Conservation (phyloP, 2,797 vertebrate species). For the Streptopelia turtur region DNA sequence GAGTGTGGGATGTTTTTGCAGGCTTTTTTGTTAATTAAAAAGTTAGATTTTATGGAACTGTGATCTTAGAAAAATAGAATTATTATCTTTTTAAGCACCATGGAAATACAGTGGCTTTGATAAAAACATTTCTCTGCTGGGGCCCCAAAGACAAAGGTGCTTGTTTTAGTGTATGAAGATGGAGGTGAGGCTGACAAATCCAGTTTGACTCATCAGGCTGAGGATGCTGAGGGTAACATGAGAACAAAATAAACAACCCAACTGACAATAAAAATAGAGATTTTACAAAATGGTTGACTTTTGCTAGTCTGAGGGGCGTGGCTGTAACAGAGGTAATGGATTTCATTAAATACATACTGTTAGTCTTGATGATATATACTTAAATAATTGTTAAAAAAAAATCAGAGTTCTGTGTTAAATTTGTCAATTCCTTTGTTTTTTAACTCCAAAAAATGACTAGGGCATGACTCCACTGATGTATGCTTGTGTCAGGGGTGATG, state of each 20-base stretch:
- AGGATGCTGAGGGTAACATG: background rate
- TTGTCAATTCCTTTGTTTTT: conserved; percentile 69
- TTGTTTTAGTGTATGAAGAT: background rate
- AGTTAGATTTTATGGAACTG: background rate
- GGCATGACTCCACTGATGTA: conserved; percentile 99
- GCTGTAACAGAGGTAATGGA: conserved; percentile 12
- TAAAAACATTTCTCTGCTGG: background rate
- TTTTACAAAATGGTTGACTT: background rate
- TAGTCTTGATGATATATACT: conserved; percentile 43
- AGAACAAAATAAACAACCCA: background rate
- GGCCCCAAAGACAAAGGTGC: background rate
- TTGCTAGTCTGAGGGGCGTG: background rate
- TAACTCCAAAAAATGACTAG: conserved; percentile 75
- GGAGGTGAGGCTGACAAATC: background rate
- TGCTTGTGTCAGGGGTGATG: conserved; percentile 94
- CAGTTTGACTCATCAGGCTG: background rate
- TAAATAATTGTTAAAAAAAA: conserved; percentile 35
- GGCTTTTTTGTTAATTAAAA: background rate
- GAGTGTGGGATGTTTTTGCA: background rate
- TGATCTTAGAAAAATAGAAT: background rate
- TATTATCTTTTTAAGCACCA: background rate
- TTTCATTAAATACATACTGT: conserved; percentile 20
- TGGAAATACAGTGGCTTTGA: background rate
- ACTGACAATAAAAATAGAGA: background rate
- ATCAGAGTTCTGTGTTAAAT: conserved; percentile 49